Evolutionary conservation across 2,113 vertebrate species (phyloP).

Genomic region (Rhabdomys dilectus): DNA sequence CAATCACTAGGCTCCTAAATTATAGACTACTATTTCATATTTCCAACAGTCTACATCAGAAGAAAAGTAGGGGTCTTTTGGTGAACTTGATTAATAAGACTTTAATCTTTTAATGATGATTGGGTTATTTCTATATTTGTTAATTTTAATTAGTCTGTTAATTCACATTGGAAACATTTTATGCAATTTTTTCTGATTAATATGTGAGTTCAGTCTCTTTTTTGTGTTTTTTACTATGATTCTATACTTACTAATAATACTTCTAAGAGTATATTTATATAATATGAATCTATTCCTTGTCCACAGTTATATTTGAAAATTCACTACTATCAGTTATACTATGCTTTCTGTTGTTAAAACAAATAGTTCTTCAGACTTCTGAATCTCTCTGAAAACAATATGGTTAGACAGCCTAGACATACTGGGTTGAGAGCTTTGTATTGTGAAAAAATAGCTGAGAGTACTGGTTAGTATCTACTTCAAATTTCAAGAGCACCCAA

Average conservation of each 20-base stretch:
- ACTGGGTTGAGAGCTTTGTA: neutral
- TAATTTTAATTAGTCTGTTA: neutral
- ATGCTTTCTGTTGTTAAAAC: neutral
- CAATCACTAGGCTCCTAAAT: neutral
- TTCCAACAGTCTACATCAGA: neutral
- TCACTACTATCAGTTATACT: neutral
- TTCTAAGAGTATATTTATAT: neutral
- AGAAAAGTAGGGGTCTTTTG: neutral
- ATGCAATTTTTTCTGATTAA: neutral
- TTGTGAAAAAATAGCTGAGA: neutral
- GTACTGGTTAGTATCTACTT: neutral
- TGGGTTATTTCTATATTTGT: neutral
- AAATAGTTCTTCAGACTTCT: neutral
- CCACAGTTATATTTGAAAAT: neutral
- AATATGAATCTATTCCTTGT: neutral
- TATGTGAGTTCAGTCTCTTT: neutral
- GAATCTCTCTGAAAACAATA: neutral
- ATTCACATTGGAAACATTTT: neutral
- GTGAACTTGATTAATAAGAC: neutral
- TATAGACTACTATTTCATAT: neutral
- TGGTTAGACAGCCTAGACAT: neutral
- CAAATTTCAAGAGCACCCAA: neutral
- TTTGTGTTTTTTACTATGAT: neutral
- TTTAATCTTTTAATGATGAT: neutral
- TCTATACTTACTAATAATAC: too few relatives aligned